These are phyloP conservation scores for Cryptomyrus ogoouensis DNA, from an alignment of 2,113 vertebrate species.

Conservation along the genomic window DNA sequence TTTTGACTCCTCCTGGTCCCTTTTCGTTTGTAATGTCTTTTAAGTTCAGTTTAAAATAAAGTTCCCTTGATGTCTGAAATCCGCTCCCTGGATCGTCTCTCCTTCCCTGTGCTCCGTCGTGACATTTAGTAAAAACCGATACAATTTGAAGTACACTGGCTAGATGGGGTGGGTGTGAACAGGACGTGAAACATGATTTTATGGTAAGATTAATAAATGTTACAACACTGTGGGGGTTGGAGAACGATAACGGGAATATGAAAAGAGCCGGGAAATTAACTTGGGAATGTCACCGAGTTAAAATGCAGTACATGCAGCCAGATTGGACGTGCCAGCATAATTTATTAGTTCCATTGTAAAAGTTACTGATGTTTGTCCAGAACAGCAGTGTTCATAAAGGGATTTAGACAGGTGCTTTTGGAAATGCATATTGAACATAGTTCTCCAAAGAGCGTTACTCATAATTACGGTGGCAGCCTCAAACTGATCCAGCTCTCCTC, in stretches of 20 bases:
- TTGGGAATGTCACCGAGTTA: neutral
- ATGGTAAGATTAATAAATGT: neutral
- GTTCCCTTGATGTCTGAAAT: too few relatives aligned
- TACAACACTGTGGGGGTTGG: neutral
- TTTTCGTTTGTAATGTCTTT: too few relatives aligned
- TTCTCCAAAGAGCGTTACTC: neutral
- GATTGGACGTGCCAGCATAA: neutral
- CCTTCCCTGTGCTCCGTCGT: neutral
- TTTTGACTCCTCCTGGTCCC: too few relatives aligned
- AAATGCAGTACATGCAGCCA: neutral
- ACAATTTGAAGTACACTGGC: neutral
- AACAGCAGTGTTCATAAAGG: neutral
- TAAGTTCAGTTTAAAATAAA: neutral
- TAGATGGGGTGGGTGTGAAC: neutral
- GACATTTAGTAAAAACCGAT: neutral
- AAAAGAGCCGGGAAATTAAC: neutral
- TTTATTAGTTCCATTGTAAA: neutral
- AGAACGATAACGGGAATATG: neutral
- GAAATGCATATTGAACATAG: neutral
- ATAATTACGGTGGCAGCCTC: neutral
- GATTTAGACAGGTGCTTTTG: neutral
- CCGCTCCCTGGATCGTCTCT: neutral
- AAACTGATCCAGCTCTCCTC: neutral
- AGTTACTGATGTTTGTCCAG: neutral
- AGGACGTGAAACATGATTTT: neutral